Base-by-base conservation (phyloP, 2,888 invertebrate genomes). In the Ichneumon xanthorius region DNA sequence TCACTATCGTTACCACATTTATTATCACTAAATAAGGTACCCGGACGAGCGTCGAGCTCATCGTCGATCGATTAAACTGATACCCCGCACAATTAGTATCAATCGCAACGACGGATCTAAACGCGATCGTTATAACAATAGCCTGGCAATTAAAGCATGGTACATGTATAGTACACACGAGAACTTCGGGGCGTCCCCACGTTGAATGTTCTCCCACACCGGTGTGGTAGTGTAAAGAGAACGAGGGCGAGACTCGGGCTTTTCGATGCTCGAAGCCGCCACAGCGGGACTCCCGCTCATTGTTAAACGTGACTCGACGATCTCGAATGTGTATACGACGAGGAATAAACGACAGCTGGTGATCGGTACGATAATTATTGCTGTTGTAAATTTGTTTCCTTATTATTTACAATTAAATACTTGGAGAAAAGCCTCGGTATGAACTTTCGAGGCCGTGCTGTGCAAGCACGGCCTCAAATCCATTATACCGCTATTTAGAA, bases 291-390 rank as follows among this genome's bases (percentile, higher is more conserved):
- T 40, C 40, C 22, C 65, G 72, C 68, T 87, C 84, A 84, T 88
- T 88, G 80, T 86, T 73, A 76, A 87, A 76, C 88, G 78, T 88
- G 88, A 88, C 88, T 82, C 63, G 79, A 30, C 82, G 76, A 86
- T 87, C 81, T 75, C n/a, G 40, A 70, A 86, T 16, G 16, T 26
- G 11, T 84, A 55, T 63, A 67, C 71, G 33, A 45, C n/a, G 72
- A 61, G 67, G 61, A 55, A 45, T 68, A 71, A 90, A 88, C 90
- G 88, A 79, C 91, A 92, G 92, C 90, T 90, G 91, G 92, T 88
- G 92, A 91, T 91, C 91, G 89, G 87, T 86, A 88, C 88, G 88
- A 92, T 90, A 90, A 91, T 89, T 86, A 80, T 87, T 81, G 72
- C 86, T 82, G 79, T 87, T 65, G 63, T 65, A 67, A n/a, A 53